A percentile compares a stretch with the other conserved stretches of the same genome.
Evolutionary conservation across 2,113 vertebrate species (phyloP).

Genomic region (Setophaga kirtlandii): DNA sequence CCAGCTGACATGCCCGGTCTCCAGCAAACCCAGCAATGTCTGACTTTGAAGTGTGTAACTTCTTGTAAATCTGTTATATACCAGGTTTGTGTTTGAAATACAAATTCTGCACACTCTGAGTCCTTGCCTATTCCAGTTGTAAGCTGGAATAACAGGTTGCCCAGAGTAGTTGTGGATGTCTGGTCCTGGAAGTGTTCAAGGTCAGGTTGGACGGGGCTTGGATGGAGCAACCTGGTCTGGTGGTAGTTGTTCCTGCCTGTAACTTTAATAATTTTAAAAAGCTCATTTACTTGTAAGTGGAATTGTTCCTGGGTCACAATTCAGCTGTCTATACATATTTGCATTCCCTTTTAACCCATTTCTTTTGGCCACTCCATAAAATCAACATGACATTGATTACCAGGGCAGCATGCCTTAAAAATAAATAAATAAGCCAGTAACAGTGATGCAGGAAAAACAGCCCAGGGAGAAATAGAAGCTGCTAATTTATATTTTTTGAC

Average conservation of each 20-base stretch:
- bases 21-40: background rate
- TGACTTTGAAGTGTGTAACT: background rate
- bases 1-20: rapidly evolving
- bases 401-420: background rate
- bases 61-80: background rate
- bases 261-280: background rate
- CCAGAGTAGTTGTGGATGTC: background rate
- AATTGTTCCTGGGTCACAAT: background rate
- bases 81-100: background rate
- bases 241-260: background rate
- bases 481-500: background rate
- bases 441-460: background rate
- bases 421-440: background rate
- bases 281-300: background rate
- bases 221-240: background rate
- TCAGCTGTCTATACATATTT: background rate
- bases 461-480: background rate
- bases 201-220: background rate
- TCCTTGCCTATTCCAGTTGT: background rate
- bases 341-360: background rate
- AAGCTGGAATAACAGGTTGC: background rate
- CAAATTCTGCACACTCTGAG: background rate
- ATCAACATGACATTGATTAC: background rate
- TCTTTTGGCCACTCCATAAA: background rate
- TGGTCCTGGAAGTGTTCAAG: background rate